A percentile compares a stretch with the other conserved stretches of the same genome.
Conservation (phyloP, 1,140 invertebrate species). For the Rhyzopertha dominica region DNA sequence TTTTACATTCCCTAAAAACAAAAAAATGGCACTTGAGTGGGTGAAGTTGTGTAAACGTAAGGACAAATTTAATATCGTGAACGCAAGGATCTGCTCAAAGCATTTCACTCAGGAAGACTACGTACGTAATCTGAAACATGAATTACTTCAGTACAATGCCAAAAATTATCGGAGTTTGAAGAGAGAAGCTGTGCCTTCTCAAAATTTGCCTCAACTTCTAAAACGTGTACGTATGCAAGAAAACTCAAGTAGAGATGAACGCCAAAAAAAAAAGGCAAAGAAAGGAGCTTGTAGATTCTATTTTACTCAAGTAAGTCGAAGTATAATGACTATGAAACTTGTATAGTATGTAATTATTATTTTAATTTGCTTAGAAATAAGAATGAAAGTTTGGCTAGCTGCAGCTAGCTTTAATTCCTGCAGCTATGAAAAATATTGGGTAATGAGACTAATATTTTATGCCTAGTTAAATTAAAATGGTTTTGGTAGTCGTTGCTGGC, state of each 20-base stretch:
- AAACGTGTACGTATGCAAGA: slow-evolving; percentile 2
- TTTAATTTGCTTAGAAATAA: neutral
- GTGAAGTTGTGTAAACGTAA: neutral
- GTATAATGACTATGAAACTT: neutral
- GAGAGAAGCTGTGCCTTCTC: slow-evolving; percentile 12
- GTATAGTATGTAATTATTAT: neutral
- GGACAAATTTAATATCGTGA: slow-evolving; percentile 15
- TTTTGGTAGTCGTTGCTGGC: too few species aligned
- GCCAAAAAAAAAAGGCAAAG: slow-evolving; percentile 9
- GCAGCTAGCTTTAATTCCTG: too few species aligned
- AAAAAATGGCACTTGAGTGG: slow-evolving; percentile 7
- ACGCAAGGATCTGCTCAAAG: slow-evolving; percentile 10
- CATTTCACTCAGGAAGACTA: slow-evolving; percentile 16
- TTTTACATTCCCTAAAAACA: slow-evolving; percentile 13
- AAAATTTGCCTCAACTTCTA: slow-evolving; percentile 11
- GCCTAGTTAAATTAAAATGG: too few species aligned
- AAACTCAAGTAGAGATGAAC: neutral
- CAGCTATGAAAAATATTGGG: too few species aligned
- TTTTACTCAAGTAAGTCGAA: slow-evolving; percentile 3
- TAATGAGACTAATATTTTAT: too few species aligned
- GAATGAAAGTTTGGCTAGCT: too few species aligned
- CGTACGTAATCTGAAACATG: slow-evolving; percentile 16
- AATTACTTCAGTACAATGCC: slow-evolving; percentile 8
- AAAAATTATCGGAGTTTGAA: slow-evolving; percentile 17
- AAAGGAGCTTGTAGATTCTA: slow-evolving; percentile 1